Evolutionary conservation across 2,113 vertebrate species (phyloP).

Genomic region (Atrichornis clamosus): DNA sequence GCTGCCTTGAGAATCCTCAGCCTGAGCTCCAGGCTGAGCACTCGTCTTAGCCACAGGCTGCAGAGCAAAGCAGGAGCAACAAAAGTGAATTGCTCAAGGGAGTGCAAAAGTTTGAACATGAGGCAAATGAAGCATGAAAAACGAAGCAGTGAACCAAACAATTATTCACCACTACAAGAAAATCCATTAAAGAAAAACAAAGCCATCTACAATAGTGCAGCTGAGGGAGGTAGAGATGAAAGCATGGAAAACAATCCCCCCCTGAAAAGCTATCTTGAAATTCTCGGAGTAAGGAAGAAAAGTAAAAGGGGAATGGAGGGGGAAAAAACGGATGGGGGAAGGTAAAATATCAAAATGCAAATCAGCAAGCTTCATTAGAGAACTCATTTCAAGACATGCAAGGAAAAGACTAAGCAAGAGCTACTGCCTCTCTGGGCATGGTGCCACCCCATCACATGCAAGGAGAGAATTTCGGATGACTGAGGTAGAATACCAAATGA

Average conservation of each 20-base stretch:
- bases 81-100: slow-evolving; percentile 58
- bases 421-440: not conserved
- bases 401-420: slow-evolving; percentile 12
- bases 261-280: slow-evolving; percentile 39
- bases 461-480: not conserved
- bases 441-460: not conserved
- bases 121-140: slow-evolving; percentile 63
- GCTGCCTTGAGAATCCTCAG: slow-evolving; percentile 18
- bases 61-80: slow-evolving; percentile 41
- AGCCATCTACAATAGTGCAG: slow-evolving; percentile 9
- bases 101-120: slow-evolving; percentile 63
- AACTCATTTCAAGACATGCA: not conserved
- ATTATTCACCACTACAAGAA: slow-evolving; percentile 65
- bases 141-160: slow-evolving; percentile 58
- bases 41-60: slow-evolving; percentile 29
- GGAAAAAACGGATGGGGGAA: not conserved
- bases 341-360: slow-evolving; percentile 46
- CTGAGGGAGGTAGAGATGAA: slow-evolving; percentile 59
- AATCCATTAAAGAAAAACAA: slow-evolving; percentile 68
- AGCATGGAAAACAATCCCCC: slow-evolving; percentile 3
- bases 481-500: not conserved
- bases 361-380: slow-evolving; percentile 1
- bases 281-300: not conserved
- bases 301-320: not conserved
- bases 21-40: slow-evolving; percentile 28